These are phyloP conservation scores for Catocala nupta DNA, from an alignment of 2,888 invertebrate genomes.

Conservation along the genomic window DNA sequence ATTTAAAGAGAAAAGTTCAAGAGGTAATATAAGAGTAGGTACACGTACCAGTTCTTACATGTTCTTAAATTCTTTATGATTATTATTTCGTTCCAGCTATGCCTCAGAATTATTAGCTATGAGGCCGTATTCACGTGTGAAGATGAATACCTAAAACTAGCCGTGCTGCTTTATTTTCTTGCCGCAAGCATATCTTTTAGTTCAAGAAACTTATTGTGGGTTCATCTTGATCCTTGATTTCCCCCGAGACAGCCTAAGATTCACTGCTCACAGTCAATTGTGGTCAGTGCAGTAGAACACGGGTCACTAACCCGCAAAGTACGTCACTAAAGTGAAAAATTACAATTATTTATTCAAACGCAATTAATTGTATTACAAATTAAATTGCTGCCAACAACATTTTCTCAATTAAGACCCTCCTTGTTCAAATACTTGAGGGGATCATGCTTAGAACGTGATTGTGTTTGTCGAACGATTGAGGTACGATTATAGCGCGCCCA, in stretches of 20 bases:
- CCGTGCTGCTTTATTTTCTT: conserved; percentile 43
- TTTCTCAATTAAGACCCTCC: conserved; percentile 52
- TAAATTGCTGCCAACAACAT: conserved; percentile 32
- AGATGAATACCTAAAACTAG: conserved; percentile 28
- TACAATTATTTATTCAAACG: conserved; percentile 14
- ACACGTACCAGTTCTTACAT: no score
- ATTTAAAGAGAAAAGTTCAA: no score
- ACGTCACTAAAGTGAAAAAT: conserved; percentile 14
- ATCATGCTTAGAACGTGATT: conserved; percentile 62
- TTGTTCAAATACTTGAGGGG: conserved; percentile 50
- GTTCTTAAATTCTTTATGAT: no score
- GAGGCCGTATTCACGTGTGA: conserved; percentile 1
- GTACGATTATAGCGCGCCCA: conserved; percentile 36
- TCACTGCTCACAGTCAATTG: conserved; percentile 61
- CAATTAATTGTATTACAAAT: conserved; percentile 12
- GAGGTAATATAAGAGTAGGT: no score
- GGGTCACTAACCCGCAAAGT: conserved; percentile 24
- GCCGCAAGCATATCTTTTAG: conserved; percentile 54
- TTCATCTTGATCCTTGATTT: conserved; percentile 59
- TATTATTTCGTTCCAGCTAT: no score
- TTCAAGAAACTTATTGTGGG: conserved; percentile 56
- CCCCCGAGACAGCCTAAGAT: conserved; percentile 57
- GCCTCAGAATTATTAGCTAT: no score
- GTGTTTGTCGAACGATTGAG: conserved; percentile 60
- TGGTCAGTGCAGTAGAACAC: conserved; percentile 55